phyloP scores from a whole-genome alignment of 2,888 invertebrate species.

The Drepana falcataria region DNA sequence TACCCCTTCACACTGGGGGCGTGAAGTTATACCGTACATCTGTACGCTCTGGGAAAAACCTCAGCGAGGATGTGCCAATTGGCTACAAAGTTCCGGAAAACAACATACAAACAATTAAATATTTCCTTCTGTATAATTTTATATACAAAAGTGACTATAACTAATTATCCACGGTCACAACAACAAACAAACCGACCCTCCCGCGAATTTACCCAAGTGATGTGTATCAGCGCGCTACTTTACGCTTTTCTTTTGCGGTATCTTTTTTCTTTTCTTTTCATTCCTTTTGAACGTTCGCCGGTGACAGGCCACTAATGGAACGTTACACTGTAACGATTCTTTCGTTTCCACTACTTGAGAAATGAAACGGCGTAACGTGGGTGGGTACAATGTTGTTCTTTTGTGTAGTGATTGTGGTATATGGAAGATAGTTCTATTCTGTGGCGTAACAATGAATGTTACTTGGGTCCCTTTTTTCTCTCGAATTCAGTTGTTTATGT shows the following conservation, averaged over 20 bases:
- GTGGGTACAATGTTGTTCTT: constrained; percentile 16
- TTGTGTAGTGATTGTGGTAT: constrained; percentile 9
- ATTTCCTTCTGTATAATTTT: too few species aligned
- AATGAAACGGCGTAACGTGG: constrained; percentile 8
- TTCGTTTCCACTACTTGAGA: constrained; percentile 28
- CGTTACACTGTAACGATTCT: constrained; percentile 49
- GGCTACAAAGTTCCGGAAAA: too few species aligned
- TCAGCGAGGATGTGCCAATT: too few species aligned
- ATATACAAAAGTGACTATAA: too few species aligned
- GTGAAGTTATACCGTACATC: too few species aligned
- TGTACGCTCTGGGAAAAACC: too few species aligned
- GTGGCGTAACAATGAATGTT: background rate
- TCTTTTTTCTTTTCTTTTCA: constrained; percentile 41
- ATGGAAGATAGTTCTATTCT: background rate
- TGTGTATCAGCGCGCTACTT: constrained; percentile 27
- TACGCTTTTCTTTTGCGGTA: constrained; percentile 22
- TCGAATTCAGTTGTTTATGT: too few species aligned
- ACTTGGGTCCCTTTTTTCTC: too few species aligned
- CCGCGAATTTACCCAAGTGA: constrained; percentile 16
- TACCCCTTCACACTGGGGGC: too few species aligned
- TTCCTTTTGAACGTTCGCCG: constrained; percentile 41
- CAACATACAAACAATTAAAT: too few species aligned
- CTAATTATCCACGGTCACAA: too few species aligned
- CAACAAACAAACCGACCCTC: background rate
- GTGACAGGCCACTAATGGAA: constrained; percentile 72